Conservation (phyloP, 2,888 invertebrate genomes). For the Timema cristinae region DNA sequence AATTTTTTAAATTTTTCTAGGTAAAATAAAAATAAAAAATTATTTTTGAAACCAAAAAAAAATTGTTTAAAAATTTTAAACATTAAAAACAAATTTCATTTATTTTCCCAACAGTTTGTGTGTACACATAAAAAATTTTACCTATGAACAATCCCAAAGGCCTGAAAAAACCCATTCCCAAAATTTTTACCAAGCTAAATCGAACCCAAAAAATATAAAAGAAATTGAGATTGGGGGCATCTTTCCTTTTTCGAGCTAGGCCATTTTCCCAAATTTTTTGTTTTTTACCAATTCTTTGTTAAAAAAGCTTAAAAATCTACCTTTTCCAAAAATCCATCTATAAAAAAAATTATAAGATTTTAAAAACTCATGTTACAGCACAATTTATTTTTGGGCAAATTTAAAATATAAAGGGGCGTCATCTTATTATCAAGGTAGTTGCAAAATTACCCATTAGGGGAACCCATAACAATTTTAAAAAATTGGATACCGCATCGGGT, state of each 20-base stretch:
- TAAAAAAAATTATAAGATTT: constrained; percentile 29
- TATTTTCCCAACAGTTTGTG: not conserved
- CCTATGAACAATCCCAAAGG: constrained; percentile 81
- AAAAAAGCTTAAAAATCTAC: constrained; percentile 58
- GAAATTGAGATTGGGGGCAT: constrained; percentile 89
- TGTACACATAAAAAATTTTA: constrained; percentile 35
- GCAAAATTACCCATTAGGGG: too few species aligned
- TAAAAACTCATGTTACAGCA: too few species aligned
- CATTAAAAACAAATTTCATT: too few species aligned
- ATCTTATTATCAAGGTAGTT: too few species aligned
- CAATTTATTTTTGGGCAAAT: too few species aligned
- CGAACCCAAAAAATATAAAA: constrained; percentile 73
- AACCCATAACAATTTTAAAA: too few species aligned
- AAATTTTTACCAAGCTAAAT: constrained; percentile 82
- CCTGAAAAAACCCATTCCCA: constrained; percentile 93
- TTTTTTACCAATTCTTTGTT: constrained; percentile 78
- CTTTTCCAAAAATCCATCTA: constrained; percentile 25
- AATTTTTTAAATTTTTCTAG: not conserved
- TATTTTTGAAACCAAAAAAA: too few species aligned
- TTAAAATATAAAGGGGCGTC: too few species aligned
- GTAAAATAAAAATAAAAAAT: too few species aligned
- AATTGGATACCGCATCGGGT: too few species aligned
- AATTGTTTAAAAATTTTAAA: too few species aligned
- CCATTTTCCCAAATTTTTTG: constrained; percentile 88
- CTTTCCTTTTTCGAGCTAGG: constrained; percentile 83